phyloP scores from a whole-genome alignment of 2,888 invertebrate genomes.

The Xestia ashworthii region DNA sequence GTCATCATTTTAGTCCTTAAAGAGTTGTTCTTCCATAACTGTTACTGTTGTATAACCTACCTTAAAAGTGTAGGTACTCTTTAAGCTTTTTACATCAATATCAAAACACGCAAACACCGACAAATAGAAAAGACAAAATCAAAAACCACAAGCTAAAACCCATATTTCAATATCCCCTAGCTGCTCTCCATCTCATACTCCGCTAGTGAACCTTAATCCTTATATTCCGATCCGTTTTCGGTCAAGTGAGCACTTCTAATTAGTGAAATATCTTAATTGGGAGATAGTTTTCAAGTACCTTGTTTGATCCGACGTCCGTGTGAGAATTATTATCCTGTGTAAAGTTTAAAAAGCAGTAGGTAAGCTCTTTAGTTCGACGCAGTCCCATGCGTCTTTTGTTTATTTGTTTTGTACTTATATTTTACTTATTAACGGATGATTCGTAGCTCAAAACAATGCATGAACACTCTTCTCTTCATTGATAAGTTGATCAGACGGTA shows the following conservation, averaged over 20 bases:
- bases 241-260: conserved; percentile 80
- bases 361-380: background rate
- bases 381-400: background rate
- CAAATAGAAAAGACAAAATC: background rate
- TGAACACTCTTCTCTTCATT: background rate
- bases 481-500: background rate
- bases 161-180: conserved; percentile 2
- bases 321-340: conserved; percentile 39
- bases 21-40: background rate
- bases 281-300: conserved; percentile 67
- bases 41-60: background rate
- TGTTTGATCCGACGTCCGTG: conserved; percentile 38
- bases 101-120: background rate
- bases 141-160: background rate
- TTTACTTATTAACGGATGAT: background rate
- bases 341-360: conserved; percentile 2
- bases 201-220: conserved; percentile 56
- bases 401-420: background rate
- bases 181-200: background rate
- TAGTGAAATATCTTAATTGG: conserved; percentile 82
- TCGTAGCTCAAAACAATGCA: background rate
- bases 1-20: background rate
- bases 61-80: background rate
- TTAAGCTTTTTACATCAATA: background rate
- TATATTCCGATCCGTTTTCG: conserved; percentile 63